Evolutionary conservation across 2,113 vertebrate genomes (phyloP), one percentile per base, ranked within the genome.

Genomic region (Hiodon tergisus): DNA sequence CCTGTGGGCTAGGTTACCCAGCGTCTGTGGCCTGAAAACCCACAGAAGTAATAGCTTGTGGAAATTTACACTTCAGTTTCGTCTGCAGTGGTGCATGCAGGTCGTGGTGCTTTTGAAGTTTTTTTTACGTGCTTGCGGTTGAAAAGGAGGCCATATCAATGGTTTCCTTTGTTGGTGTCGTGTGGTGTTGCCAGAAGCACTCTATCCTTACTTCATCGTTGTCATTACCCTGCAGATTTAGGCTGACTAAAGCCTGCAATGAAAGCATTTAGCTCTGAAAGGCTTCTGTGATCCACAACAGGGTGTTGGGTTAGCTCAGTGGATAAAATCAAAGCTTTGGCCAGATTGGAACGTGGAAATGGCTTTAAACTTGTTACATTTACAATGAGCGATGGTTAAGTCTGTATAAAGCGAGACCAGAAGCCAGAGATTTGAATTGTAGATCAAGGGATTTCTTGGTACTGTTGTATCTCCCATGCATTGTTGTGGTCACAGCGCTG

Each of bases 401-500:
- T 13, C 11, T 70, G 55, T 72, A 46, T 31, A 72, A 61, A 72
- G 60, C 0, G 31, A 52, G 3, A 63, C 50, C 3, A 7, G 16
- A 65, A 63, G 46, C 46, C 48, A 65, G 50, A 6, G 72, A 66
- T 73, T 46, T 73, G 8, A 54, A 3, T 4, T 16, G 14, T 31
- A 53, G 60, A 66, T 65, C 16, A 17, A 54, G 59, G 60, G 60
- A 63, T 73, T 65, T 52, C 50, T 53, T 52, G 46, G 48, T 57
- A 7, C 8, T 46, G 48, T n/a, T 52, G 3, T 63, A 52, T 53
- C 17, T 63, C 16, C 50, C 16, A 13, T 14, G 11, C 58, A 51
- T 14, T 16, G 50, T 14, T 61, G 57, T 47, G 16, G 55, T 59
- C 14, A 46, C 71, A 60, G 10, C 2, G 69, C 14, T 57, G 8